A percentile compares a stretch with the other conserved stretches of the same genome.
Conservation (phyloP, 2,888 invertebrate genomes). For the Synergus itoensis region DNA sequence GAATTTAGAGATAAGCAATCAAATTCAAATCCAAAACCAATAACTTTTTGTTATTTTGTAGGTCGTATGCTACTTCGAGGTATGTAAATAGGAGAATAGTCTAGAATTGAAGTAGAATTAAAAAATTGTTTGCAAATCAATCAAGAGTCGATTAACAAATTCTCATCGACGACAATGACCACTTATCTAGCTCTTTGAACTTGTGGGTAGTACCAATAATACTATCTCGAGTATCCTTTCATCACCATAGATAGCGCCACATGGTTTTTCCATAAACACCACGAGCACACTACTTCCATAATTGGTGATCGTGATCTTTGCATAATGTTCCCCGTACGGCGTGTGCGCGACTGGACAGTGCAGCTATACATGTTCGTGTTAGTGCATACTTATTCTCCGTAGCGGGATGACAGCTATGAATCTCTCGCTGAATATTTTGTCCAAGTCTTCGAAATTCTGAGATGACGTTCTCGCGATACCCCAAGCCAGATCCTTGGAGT, state of each 20-base stretch:
- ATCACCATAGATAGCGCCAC: slow-evolving; percentile 35
- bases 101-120: not conserved
- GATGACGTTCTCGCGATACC: slow-evolving; percentile 21
- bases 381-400: slow-evolving; percentile 36
- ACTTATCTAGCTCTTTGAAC: not conserved
- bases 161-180: not conserved
- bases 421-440: slow-evolving; percentile 9
- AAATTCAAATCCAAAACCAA: not conserved
- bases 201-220: not conserved
- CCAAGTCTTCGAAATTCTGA: slow-evolving; percentile 10
- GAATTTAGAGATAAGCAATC: not conserved
- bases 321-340: slow-evolving; percentile 51
- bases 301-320: slow-evolving; percentile 56
- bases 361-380: slow-evolving; percentile 44
- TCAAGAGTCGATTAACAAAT: not conserved
- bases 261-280: slow-evolving; percentile 22
- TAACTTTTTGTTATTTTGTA: not conserved
- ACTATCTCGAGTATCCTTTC: not conserved
- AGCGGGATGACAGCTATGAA: slow-evolving; percentile 46
- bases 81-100: not conserved
- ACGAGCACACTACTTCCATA: slow-evolving; percentile 54
- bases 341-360: slow-evolving; percentile 51
- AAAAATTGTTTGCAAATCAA: not conserved
- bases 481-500: slow-evolving; percentile 12
- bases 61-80: not conserved